Percentiles rank a stretch among this genome's conserved stretches.
Evolutionary conservation across 2,113 vertebrate species (phyloP).

Genomic region (Egretta garzetta): DNA sequence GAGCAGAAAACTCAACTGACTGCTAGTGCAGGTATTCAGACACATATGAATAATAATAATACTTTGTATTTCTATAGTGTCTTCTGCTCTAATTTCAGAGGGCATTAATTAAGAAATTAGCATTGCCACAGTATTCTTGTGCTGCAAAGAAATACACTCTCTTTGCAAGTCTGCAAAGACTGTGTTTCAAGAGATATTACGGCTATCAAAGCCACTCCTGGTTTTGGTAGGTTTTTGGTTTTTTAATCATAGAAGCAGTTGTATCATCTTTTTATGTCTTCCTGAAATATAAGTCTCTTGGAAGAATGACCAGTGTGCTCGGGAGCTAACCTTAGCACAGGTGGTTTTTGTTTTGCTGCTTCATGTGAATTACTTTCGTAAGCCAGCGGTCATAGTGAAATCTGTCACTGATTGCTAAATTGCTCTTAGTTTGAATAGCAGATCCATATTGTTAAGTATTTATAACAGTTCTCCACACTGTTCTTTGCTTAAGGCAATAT

Average conservation of each 20-base stretch:
- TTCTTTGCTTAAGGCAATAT: background rate
- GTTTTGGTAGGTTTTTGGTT: background rate
- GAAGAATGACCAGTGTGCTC: background rate
- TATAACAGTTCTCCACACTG: background rate
- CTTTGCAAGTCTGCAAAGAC: background rate
- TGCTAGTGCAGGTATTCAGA: conserved; percentile 90
- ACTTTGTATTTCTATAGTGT: background rate
- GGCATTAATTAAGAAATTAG: background rate
- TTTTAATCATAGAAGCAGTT: background rate
- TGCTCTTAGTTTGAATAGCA: background rate
- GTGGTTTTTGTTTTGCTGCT: background rate
- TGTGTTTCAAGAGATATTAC: background rate
- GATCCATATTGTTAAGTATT: background rate
- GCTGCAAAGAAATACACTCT: background rate
- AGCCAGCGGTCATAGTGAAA: background rate
- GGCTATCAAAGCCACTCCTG: background rate
- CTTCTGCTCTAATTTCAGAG: background rate
- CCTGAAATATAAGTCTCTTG: background rate
- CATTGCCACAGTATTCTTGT: background rate
- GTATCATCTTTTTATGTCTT: background rate
- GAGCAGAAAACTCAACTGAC: conserved; percentile 93
- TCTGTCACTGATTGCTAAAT: background rate
- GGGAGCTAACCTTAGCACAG: background rate
- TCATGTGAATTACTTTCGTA: background rate
- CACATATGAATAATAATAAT: background rate